These are phyloP conservation scores for Benitochromis conjunctus DNA, from an alignment of 2,113 vertebrate genomes.

Conservation along the genomic window DNA sequence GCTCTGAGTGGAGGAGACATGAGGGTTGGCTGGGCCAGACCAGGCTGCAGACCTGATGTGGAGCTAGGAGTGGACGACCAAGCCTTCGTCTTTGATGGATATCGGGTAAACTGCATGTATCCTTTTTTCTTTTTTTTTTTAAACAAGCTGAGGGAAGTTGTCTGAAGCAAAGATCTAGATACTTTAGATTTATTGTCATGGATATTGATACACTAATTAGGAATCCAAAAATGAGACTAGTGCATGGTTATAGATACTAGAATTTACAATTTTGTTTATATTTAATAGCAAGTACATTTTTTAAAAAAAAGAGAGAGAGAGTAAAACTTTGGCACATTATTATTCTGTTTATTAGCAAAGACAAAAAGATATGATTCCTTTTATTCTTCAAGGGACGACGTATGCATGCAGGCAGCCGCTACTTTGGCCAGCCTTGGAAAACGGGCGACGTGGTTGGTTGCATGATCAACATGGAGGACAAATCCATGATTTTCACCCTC, in stretches of 20 bases:
- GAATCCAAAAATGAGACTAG: background rate
- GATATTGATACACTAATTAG: background rate
- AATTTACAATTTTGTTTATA: background rate
- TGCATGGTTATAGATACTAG: background rate
- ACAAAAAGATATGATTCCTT: background rate
- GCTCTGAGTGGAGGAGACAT: conserved; percentile 91
- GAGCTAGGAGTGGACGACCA: conserved; percentile 89
- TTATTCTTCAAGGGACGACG: conserved; percentile 80
- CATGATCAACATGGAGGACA: conserved; percentile 97
- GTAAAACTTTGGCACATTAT: background rate
- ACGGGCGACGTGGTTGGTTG: conserved; percentile 95
- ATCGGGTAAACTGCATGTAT: conserved; percentile 75
- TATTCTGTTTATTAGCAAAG: background rate
- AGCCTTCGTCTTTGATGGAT: conserved; percentile 94
- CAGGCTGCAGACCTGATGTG: conserved; percentile 85
- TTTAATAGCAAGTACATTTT: too few relatives aligned
- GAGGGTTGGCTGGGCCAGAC: conserved; percentile 95
- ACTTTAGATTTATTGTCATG: background rate
- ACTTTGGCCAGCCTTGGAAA: conserved; percentile 91
- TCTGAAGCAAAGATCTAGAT: background rate
- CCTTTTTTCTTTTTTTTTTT: background rate
- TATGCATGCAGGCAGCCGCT: conserved; percentile 89
- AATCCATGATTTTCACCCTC: conserved; percentile 97
- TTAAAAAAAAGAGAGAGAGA: background rate
- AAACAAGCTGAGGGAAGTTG: background rate